A percentile compares a stretch with the other conserved stretches of the same genome.
Evolutionary conservation across 2,113 vertebrate genomes (phyloP).

Genomic region (Craseonycteris thonglongyai): DNA sequence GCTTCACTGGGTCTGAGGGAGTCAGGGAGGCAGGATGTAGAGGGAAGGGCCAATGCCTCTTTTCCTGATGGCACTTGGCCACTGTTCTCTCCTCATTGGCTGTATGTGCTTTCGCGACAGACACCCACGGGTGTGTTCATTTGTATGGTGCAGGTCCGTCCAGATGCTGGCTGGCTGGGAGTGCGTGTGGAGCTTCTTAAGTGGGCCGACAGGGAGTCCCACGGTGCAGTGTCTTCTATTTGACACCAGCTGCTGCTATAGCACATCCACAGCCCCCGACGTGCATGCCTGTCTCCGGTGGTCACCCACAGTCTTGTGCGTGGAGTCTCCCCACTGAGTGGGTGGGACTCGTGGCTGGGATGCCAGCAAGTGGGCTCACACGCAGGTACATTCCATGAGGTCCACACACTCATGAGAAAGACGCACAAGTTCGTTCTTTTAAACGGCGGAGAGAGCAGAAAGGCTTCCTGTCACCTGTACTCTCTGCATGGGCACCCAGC

Average conservation of each 20-base stretch:
- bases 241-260: background rate
- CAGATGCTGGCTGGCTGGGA: background rate
- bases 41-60: background rate
- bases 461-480: background rate
- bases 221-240: background rate
- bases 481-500: background rate
- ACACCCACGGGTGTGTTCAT: background rate
- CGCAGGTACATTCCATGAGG: background rate
- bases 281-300: no score
- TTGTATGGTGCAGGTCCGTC: background rate
- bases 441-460: background rate
- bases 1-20: background rate
- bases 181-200: background rate
- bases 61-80: background rate
- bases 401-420: background rate
- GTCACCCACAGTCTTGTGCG: background rate
- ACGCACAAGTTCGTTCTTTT: background rate
- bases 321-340: background rate
- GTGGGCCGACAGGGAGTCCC: rapidly evolving
- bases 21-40: background rate
- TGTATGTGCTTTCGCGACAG: background rate
- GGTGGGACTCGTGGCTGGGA: background rate
- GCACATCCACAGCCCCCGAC: background rate
- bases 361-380: background rate
- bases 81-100: background rate